These are phyloP conservation scores for Dufourea novaeangliae DNA, from an alignment of 1,140 invertebrate species.

Conservation along the genomic window DNA sequence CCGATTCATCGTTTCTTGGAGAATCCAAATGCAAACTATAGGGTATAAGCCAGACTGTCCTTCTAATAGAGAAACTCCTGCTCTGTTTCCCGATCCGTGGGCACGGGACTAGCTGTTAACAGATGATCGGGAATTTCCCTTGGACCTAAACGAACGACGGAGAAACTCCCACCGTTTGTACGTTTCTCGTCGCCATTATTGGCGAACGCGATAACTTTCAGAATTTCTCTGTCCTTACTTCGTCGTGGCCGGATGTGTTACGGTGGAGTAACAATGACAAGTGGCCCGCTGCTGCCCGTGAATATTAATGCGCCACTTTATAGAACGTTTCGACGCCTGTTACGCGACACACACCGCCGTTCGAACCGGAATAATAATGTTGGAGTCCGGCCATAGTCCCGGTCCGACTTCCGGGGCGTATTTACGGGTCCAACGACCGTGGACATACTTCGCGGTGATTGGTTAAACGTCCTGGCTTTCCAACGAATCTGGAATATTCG, in stretches of 20 bases:
- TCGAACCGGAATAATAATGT: constrained; percentile 38
- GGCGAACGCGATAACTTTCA: constrained; percentile 16
- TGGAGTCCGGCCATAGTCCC: constrained; percentile 19
- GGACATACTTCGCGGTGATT: too few species aligned
- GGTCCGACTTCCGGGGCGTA: background rate
- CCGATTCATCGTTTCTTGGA: background rate
- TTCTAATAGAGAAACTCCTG: background rate
- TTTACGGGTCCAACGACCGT: background rate
- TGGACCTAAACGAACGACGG: background rate
- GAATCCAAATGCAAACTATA: constrained; percentile 33
- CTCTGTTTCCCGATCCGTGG: background rate
- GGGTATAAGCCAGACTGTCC: constrained; percentile 4
- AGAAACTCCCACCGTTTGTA: constrained; percentile 1
- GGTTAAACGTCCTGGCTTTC: too few species aligned
- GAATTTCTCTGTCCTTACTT: constrained; percentile 9
- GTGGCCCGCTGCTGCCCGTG: constrained; percentile 1
- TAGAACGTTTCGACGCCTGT: constrained; percentile 46
- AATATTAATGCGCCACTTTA: constrained; percentile 49
- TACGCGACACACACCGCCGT: constrained; percentile 23
- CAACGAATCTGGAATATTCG: too few species aligned
- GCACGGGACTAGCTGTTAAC: background rate
- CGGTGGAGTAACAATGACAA: constrained; percentile 35
- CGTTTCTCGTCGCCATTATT: background rate
- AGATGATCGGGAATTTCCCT: constrained; percentile 29
- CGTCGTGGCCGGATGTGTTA: constrained; percentile 11